Conservation (phyloP, 2,888 invertebrate species). For the Cheilosia pagana region DNA sequence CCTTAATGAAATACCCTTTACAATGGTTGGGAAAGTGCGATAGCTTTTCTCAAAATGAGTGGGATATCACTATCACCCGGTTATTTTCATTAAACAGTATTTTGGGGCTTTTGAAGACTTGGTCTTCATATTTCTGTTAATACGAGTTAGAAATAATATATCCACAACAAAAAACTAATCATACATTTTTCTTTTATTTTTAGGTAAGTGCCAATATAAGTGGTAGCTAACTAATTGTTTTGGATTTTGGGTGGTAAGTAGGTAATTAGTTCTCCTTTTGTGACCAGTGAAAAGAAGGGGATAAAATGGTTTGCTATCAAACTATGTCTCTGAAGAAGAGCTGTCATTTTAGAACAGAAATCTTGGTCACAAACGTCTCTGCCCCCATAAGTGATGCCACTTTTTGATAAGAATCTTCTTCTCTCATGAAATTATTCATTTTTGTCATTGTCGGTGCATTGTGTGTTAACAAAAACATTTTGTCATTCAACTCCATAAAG, state of each 20-base stretch:
- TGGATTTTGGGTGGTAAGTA: constrained; percentile 6
- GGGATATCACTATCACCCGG: too few relatives aligned
- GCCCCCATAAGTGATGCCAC: too few relatives aligned
- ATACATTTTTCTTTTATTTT: constrained; percentile 8
- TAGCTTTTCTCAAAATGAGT: too few relatives aligned
- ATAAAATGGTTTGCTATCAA: background rate
- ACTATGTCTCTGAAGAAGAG: background rate
- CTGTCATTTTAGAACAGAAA: background rate
- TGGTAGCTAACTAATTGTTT: background rate
- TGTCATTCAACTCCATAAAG: too few relatives aligned
- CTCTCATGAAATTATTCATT: too few relatives aligned
- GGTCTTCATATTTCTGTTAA: background rate
- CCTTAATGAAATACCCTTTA: too few relatives aligned
- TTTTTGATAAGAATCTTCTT: too few relatives aligned
- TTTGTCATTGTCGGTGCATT: too few relatives aligned
- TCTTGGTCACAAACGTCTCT: background rate
- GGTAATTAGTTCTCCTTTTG: background rate
- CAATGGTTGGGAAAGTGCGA: too few relatives aligned
- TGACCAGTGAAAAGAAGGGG: background rate
- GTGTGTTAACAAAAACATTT: too few relatives aligned
- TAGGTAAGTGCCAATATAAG: constrained; percentile 9
- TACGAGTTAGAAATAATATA: background rate
- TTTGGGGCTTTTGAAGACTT: background rate
- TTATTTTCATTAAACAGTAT: too few relatives aligned
- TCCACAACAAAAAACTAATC: background rate